Base-by-base conservation (phyloP, 2,888 invertebrate species). In the Cactoblastis cactorum region DNA sequence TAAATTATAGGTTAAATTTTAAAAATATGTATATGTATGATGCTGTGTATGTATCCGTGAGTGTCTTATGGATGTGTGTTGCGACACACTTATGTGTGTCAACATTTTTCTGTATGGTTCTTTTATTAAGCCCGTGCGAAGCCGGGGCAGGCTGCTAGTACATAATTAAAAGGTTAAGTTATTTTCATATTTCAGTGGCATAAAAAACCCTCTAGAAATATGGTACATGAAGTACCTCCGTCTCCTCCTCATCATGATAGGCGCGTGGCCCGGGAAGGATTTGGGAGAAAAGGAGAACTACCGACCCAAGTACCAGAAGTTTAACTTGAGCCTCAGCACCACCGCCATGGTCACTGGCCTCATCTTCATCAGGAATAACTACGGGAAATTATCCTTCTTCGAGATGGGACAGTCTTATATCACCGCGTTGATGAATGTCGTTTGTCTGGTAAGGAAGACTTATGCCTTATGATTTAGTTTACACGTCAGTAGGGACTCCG, bases 381-480 rank as follows among this genome's bases (percentile, higher is more conserved):
- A 19, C 1, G 15, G 38, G 8, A 24, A 14, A 12, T 34, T 53
- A 17, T 17, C 41, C n/a, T 49, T 55, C 32, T 37, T 49, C 24
- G 55, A 55, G 11, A 34, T 55, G 19, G 55, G 55, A 8, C 49
- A 55, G 8, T 39, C 22, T 4, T 55, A 55, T 14, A 32, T 52
- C 9, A 45, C 50, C 0, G 19, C 49, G 1, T 35, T 53, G 9
- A 14, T 52, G 11, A 51, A 50, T 47, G 2, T 24, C 0, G 15
- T 52, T 41, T 33, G 33, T 9, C 12, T 24, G 34, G 47, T 51
- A 22, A 51, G 43, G 9, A 15, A 28, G 28, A 8, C 9, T 28
- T 18, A 34, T 24, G 1, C n/a, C n/a, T n/a, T n/a, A n/a, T n/a
- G n/a, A n/a, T n/a, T n/a, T n/a, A n/a, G n/a, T n/a, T n/a, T n/a